These are phyloP conservation scores for Fringilla coelebs DNA, from an alignment of 2,797 vertebrate species.

Conservation along the genomic window DNA sequence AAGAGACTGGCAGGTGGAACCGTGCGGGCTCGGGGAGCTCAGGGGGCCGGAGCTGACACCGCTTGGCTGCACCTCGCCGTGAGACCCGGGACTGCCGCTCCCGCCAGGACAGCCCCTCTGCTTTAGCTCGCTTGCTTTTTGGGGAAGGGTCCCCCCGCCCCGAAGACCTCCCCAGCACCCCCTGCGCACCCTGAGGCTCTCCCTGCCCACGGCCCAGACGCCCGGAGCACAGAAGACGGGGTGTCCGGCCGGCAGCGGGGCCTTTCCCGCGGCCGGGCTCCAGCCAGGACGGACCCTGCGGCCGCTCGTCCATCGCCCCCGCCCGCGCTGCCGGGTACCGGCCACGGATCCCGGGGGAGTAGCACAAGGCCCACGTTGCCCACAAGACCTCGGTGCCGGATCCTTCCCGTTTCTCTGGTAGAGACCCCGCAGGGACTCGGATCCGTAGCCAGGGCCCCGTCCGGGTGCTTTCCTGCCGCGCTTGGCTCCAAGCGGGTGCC, in stretches of 20 bases:
- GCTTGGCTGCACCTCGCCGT: background rate
- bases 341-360: background rate
- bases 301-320: background rate
- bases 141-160: background rate
- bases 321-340: background rate
- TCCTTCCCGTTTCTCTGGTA: background rate
- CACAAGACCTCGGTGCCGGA: background rate
- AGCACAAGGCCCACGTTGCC: background rate
- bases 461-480: background rate
- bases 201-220: background rate
- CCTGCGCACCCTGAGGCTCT: background rate
- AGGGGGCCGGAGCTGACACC: background rate
- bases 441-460: background rate
- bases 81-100: background rate
- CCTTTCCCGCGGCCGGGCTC: background rate
- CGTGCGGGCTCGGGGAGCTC: background rate
- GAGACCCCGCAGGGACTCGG: background rate
- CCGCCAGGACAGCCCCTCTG: background rate
- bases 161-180: conserved; percentile 15
- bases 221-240: conserved; percentile 41
- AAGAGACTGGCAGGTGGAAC: background rate
- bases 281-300: conserved; percentile 26
- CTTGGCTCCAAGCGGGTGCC: background rate
- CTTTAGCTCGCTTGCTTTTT: conserved; percentile 32
- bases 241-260: background rate